Evolutionary conservation across 2,888 invertebrate genomes (phyloP), one percentile per base, ranked within the genome.

Genomic region (Chymomyza fuscimana): DNA sequence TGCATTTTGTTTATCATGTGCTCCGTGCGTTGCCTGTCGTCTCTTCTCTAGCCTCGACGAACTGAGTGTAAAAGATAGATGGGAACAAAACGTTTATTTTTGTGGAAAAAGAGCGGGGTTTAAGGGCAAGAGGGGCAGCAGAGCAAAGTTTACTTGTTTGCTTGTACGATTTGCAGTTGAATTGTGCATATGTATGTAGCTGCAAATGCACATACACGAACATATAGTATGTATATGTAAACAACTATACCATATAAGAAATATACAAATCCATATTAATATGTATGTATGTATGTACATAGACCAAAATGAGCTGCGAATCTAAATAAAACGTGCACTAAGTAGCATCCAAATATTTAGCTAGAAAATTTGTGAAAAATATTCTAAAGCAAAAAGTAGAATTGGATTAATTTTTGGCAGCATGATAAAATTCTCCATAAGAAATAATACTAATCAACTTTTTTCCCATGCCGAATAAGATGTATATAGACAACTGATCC

Each of bases 161-260:
- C 80, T 87, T 86, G 81, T 80, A 77, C 83, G 83, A 83, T 83
- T 87, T 86, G 80, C 85, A 77, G 82, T 76, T 77, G 72, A 73
- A 65, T 76, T 77, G 29, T 29, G 29, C 15, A 16, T 52, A 51
- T 32, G 46, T 29, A 64, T 58, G 4, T 29, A 61, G 60, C n/a
- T n/a, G n/a, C n/a, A n/a, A 52, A 52, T 19, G 19, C 2, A 19
- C 19, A 66, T 60, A n/a, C 61, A 52, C 10, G 69, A 60, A 68
- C 25, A 25, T 29, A 65, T 63, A 67, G 63, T 59, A 22, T 29
- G n/a, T 67, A 65, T 61, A 36, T 75, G 60, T 70, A 70, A 76
- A 69, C 70, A 75, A 69, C 69, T 66, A 76, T 79, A 72, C 25
- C 4, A 25, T 25, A 25, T 32, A 32, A 32, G 32, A 32, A 32